Conservation (phyloP, 2,797 vertebrate genomes). For the Vireo griseus region DNA sequence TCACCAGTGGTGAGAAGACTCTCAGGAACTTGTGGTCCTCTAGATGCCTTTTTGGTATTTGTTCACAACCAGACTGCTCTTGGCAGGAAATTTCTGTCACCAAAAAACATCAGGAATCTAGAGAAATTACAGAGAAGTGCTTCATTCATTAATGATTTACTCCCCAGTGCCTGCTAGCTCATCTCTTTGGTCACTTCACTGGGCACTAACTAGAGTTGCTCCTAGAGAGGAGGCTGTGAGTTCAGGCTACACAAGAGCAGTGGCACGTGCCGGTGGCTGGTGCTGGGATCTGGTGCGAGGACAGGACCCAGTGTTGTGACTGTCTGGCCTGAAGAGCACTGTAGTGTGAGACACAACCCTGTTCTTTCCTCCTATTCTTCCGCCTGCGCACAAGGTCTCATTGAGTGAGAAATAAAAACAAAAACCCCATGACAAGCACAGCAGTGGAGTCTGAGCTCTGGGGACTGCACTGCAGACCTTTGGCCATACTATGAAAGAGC, state of each 20-base stretch:
- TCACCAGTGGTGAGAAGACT: background rate
- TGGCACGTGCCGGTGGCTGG: fast-evolving
- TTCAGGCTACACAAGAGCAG: background rate
- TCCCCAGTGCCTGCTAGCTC: background rate
- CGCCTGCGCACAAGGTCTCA: background rate
- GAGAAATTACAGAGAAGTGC: background rate
- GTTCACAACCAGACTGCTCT: background rate
- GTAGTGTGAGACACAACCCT: background rate
- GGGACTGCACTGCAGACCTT: background rate
- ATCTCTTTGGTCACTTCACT: background rate
- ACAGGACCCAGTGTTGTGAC: background rate
- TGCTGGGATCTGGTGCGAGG: fast-evolving
- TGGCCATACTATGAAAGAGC: background rate
- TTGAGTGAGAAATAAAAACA: background rate
- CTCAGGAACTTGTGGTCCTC: background rate
- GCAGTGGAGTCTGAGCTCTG: background rate
- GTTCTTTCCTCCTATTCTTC: background rate
- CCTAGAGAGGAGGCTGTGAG: background rate
- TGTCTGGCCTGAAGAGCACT: background rate
- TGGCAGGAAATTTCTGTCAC: background rate
- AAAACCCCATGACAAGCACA: background rate
- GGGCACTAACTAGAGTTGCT: background rate
- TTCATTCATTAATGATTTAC: background rate
- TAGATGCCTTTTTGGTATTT: background rate
- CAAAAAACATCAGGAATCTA: background rate